These are phyloP conservation scores for Puffinus mauretanicus DNA, from an alignment of 2,113 vertebrate species.

Conservation along the genomic window DNA sequence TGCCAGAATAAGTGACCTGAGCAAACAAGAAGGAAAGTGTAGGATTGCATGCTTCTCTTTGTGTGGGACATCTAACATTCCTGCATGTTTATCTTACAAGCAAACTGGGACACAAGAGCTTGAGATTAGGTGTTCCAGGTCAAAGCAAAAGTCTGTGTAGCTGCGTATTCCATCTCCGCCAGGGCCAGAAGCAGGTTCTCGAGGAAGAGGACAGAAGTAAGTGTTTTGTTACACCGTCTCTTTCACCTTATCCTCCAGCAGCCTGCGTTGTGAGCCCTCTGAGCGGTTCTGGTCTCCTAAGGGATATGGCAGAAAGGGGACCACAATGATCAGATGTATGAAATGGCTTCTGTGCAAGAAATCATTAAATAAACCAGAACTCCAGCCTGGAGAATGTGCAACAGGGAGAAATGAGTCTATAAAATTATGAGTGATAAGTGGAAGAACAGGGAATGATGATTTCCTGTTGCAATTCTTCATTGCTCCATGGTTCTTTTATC, in stretches of 20 bases:
- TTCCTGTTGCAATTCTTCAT: not conserved
- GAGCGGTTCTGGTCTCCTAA: not conserved
- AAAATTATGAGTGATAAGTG: not conserved
- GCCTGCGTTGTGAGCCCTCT: not conserved
- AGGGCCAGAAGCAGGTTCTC: not conserved
- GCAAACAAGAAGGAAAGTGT: not conserved
- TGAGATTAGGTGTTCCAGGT: constrained; percentile 15
- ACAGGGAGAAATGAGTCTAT: not conserved
- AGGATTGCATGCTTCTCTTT: not conserved
- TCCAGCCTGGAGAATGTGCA: not conserved
- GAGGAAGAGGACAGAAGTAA: not conserved
- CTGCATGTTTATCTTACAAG: not conserved
- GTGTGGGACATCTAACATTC: not conserved
- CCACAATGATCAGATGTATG: not conserved
- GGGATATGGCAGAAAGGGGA: not conserved
- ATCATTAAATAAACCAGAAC: not conserved
- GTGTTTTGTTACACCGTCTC: not conserved
- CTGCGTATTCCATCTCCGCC: not conserved
- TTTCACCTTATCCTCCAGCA: not conserved
- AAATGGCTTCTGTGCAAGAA: not conserved
- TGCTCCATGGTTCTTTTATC: not conserved
- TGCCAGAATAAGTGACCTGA: not conserved
- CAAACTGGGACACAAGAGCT: not conserved
- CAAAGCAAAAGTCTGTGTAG: not conserved
- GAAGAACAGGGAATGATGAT: not conserved